Percentiles rank a stretch among this genome's conserved stretches.
phyloP scores from a whole-genome alignment of 2,113 vertebrate species.

The Calypte anna region DNA sequence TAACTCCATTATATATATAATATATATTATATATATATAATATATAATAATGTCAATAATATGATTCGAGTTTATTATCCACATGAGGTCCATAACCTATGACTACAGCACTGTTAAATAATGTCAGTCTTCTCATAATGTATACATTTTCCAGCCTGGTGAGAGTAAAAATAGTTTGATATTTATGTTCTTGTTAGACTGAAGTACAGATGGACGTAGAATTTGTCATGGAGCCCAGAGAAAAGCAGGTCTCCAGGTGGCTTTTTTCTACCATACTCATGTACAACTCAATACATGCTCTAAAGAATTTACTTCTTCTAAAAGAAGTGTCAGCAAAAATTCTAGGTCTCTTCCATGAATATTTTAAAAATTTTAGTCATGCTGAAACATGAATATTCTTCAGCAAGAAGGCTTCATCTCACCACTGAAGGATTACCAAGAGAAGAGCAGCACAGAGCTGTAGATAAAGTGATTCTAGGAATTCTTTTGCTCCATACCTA shows the following conservation, averaged over 20 bases:
- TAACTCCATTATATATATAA: too few species aligned
- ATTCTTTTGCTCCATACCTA: background rate
- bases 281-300: slow-evolving; percentile 21
- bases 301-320: slow-evolving; percentile 29
- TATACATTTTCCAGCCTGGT: slow-evolving; percentile 53
- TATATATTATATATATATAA: too few species aligned
- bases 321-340: slow-evolving; percentile 49
- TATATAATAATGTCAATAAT: background rate
- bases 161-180: slow-evolving; percentile 49
- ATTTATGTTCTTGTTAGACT: slow-evolving; percentile 65
- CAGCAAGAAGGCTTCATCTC: background rate
- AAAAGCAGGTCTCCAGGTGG: slow-evolving; percentile 24
- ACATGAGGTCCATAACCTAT: slow-evolving; percentile 28
- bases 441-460: background rate
- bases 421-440: background rate
- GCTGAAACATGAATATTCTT: slow-evolving; percentile 6
- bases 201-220: slow-evolving; percentile 53
- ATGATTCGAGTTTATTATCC: slow-evolving; percentile 57
- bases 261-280: slow-evolving; percentile 31
- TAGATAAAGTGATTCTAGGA: background rate
- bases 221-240: slow-evolving; percentile 45
- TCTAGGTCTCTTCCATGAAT: background rate
- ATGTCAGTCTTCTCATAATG: slow-evolving; percentile 45
- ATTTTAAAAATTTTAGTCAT: slow-evolving; percentile 38
- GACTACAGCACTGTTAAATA: slow-evolving; percentile 60